Conservation (phyloP, 2,113 vertebrate species). For the Thalassarche chlororhynchos region DNA sequence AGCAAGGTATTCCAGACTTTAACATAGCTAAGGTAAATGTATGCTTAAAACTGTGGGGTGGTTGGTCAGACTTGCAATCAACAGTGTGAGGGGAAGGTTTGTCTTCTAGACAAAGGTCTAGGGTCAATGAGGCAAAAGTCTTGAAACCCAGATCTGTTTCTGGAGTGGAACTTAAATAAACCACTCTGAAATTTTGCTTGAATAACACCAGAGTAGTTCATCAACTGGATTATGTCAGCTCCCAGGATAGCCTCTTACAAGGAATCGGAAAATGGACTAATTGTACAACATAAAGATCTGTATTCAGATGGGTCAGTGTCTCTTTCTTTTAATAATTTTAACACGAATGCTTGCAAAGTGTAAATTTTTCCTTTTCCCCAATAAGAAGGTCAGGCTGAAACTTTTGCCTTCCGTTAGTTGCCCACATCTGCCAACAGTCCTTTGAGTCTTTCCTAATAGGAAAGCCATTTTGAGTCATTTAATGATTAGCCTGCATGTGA, state of each 20-base stretch:
- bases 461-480: neutral
- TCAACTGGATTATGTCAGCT: neutral
- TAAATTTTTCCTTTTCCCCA: neutral
- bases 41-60: neutral
- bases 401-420: neutral
- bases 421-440: neutral
- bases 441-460: neutral
- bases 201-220: neutral
- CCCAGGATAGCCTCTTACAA: neutral
- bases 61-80: neutral
- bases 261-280: neutral
- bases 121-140: neutral
- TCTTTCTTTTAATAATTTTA: neutral
- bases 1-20: neutral
- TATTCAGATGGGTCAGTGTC: neutral
- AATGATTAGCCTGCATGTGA: constrained; percentile 29
- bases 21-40: neutral
- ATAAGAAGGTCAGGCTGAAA: neutral
- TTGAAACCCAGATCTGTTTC: neutral
- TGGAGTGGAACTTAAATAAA: neutral
- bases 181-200: neutral
- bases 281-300: neutral
- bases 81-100: neutral
- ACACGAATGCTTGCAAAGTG: neutral
- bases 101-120: neutral